Base-by-base conservation (phyloP, 2,113 vertebrate genomes). In the Galbula dea region DNA sequence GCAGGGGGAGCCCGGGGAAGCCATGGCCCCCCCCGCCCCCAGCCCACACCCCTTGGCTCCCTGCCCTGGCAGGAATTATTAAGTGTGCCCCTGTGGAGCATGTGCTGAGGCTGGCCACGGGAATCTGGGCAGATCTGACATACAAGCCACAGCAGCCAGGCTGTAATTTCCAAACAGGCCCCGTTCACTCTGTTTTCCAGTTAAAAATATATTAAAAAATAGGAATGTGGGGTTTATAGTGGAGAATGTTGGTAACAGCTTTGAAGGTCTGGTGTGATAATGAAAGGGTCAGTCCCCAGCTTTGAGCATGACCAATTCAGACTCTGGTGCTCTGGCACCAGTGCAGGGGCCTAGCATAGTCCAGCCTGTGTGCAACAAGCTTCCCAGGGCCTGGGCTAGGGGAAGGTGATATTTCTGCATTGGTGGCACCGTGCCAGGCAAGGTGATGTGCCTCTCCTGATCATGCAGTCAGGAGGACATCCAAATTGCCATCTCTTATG, bases 201-300 rank as follows among this genome's bases (percentile, higher is more conserved):
- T 97, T 97, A 97, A 97, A 97, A 97, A 97, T 97, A 97, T 96
- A 97, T 96, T 94, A 97, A 96, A 96, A 97, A 97, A 95, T 96
- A 94, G 96, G 96, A 96, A 94, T 96, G 94, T 88, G 90, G 94
- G 92, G 83, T 96, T 94, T 93, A 92, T 83, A 95, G 94, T 4
- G 65, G 95, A 86, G 94, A 97, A 95, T 95, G 95, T 91, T 95
- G 91, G 96, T 96, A 96, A 96, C 96, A 90, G 17, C 96, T 94
- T 85, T 2, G 94, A 97, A 93, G 8, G 92, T 94, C 96, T 97
- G 96, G 97, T 97, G 97, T 97, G 93, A 97, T 97, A 97, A 97
- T 97, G 96, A 97, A 96, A 97, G 97, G 96, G 96, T 96, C 96
- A 82, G 74, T 72, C 79, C 94, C 71, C 85, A 71, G 84, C 95